Conservation (phyloP, 1,140 invertebrate species). For the Orius laevigatus region DNA sequence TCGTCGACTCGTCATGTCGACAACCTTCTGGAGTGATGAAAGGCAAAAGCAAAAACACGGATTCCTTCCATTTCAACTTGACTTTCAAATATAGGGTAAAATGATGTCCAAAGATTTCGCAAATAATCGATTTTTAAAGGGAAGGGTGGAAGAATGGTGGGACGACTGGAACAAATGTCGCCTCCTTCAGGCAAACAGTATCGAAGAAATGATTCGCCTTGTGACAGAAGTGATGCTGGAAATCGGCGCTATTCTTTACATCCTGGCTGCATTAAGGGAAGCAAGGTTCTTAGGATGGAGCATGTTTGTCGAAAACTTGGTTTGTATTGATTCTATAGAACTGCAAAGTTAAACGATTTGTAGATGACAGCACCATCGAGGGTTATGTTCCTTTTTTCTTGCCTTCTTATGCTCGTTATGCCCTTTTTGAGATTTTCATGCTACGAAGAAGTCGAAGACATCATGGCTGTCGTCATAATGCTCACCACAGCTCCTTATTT, state of each 20-base stretch:
- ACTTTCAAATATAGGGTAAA: slow-evolving; percentile 3
- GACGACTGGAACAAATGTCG: slow-evolving; percentile 49
- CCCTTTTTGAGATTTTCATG: slow-evolving; percentile 72
- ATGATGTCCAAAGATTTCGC: too few relatives aligned
- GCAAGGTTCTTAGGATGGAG: slow-evolving; percentile 65
- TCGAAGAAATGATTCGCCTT: slow-evolving; percentile 43
- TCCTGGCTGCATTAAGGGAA: slow-evolving; percentile 64
- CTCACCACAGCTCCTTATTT: slow-evolving; percentile 91
- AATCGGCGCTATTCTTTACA: slow-evolving; percentile 59
- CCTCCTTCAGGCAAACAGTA: slow-evolving; percentile 40
- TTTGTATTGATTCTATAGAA: slow-evolving; percentile 27
- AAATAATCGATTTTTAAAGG: neutral
- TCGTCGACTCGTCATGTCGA: neutral
- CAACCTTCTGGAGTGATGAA: slow-evolving; percentile 7
- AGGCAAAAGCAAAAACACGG: slow-evolving; percentile 6
- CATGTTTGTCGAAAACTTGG: slow-evolving; percentile 84
- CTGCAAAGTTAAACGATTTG: neutral
- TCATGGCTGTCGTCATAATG: slow-evolving; percentile 84
- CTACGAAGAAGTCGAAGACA: slow-evolving; percentile 69
- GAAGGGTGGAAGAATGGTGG: slow-evolving; percentile 32
- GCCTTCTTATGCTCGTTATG: slow-evolving; percentile 67
- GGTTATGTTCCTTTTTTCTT: slow-evolving; percentile 87
- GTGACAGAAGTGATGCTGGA: slow-evolving; percentile 51
- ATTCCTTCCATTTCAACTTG: slow-evolving; percentile 1
- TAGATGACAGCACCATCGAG: slow-evolving; percentile 77